Percentiles rank a stretch among this genome's conserved stretches.
These are phyloP conservation scores for Berghia stephanieae DNA, from an alignment of 1,140 invertebrate genomes.

Conservation along the genomic window DNA sequence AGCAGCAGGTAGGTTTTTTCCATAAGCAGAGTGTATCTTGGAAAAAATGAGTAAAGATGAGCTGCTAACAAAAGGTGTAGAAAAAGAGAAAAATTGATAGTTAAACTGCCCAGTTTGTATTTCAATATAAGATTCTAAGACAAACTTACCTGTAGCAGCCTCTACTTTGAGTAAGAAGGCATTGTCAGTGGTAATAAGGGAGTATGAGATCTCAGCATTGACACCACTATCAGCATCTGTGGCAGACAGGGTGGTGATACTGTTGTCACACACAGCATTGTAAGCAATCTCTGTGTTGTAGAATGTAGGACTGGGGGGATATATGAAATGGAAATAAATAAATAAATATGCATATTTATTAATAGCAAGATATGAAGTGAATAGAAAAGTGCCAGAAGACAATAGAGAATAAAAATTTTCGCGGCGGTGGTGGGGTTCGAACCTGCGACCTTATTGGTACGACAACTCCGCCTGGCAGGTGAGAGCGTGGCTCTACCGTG, in stretches of 20 bases:
- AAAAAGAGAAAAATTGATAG: not conserved
- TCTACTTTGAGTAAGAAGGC: slow-evolving; percentile 42
- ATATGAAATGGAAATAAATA: no score
- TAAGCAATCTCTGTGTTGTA: slow-evolving; percentile 52
- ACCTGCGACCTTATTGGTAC: no score
- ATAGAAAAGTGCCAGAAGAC: no score
- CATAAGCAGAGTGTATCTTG: not conserved
- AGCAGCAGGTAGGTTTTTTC: not conserved
- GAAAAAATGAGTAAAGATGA: no score
- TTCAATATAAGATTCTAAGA: not conserved
- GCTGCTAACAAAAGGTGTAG: not conserved
- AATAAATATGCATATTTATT: no score
- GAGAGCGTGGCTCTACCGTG: no score
- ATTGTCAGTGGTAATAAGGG: slow-evolving; percentile 32
- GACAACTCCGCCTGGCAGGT: no score
- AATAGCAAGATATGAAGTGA: no score
- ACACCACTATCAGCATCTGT: slow-evolving; percentile 47
- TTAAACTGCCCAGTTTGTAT: no score
- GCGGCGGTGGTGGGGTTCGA: no score
- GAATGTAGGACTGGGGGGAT: slow-evolving; percentile 35
- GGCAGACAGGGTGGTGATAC: slow-evolving; percentile 43
- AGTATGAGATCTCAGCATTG: slow-evolving; percentile 47
- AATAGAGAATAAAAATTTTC: no score
- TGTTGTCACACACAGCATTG: slow-evolving; percentile 39
- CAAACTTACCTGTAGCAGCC: slow-evolving; percentile 34